These are phyloP conservation scores for Acestrorhynchus altus DNA, from an alignment of 2,797 vertebrate genomes.

Conservation along the genomic window DNA sequence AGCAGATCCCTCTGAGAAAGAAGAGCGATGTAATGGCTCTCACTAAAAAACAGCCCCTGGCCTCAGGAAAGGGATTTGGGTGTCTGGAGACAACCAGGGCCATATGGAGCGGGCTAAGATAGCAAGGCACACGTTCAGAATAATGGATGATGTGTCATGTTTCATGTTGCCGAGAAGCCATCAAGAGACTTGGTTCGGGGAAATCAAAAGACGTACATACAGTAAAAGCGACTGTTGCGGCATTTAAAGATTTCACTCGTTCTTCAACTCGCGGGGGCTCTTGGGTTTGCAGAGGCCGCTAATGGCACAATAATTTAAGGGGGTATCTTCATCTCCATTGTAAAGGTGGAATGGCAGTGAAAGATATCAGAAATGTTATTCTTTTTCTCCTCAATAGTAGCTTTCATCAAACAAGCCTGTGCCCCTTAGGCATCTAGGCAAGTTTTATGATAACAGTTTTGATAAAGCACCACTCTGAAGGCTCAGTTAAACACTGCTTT, in stretches of 20 bases:
- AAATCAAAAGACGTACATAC: conserved; percentile 80
- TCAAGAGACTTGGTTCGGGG: conserved; percentile 83
- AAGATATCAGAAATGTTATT: conserved; percentile 29
- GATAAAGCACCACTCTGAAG: conserved; percentile 22
- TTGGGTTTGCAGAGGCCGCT: conserved; percentile 52
- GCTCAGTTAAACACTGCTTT: conserved; percentile 15
- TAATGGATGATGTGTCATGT: conserved; percentile 89
- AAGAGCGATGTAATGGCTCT: conserved; percentile 77
- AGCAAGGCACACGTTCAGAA: conserved; percentile 82
- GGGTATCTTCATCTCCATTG: conserved; percentile 35
- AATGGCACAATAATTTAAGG: conserved; percentile 51
- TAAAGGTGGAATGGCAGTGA: conserved; percentile 22
- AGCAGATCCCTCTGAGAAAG: conserved; percentile 79
- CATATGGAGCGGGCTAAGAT: conserved; percentile 84
- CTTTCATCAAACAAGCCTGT: conserved; percentile 20
- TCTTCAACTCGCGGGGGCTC: conserved; percentile 58
- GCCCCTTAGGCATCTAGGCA: conserved; percentile 13
- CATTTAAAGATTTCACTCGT: conserved; percentile 71
- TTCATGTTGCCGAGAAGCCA: conserved; percentile 82
- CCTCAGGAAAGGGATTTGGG: conserved; percentile 83
- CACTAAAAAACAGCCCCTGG: conserved; percentile 82
- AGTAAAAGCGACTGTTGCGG: conserved; percentile 77
- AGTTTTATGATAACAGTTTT: conserved; percentile 21
- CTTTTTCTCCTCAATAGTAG: background rate
- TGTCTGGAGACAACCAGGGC: conserved; percentile 83